Conservation (phyloP, 2,113 vertebrate genomes). For the Balaeniceps rex region DNA sequence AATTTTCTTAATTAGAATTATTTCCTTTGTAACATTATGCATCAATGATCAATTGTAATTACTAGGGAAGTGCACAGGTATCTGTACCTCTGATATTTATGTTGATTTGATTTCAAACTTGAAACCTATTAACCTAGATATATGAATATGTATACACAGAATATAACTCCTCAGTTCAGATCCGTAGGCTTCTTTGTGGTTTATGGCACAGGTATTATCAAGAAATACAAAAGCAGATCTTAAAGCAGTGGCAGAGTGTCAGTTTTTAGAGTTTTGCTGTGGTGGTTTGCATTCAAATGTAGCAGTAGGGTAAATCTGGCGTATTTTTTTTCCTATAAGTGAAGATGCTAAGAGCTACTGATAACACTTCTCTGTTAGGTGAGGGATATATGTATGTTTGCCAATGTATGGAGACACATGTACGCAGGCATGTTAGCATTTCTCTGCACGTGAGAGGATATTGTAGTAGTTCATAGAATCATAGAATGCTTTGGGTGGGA, state of each 20-base stretch:
- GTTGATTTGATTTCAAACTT: background rate
- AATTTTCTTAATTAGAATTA: background rate
- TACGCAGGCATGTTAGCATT: background rate
- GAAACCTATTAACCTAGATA: background rate
- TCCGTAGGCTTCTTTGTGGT: background rate
- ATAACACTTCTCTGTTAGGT: background rate
- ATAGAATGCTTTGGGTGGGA: too few relatives aligned
- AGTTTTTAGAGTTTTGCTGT: background rate
- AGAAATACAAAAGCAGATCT: background rate
- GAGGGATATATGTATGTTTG: background rate
- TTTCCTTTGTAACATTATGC: background rate
- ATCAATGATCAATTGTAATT: background rate
- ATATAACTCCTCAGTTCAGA: background rate
- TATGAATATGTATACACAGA: background rate
- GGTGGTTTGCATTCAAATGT: background rate
- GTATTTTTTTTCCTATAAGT: background rate
- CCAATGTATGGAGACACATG: accelerated
- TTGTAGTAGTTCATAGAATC: too few relatives aligned
- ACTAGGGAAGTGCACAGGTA: background rate
- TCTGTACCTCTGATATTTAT: background rate
- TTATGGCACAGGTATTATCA: background rate
- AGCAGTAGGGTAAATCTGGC: background rate
- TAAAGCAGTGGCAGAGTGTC: background rate
- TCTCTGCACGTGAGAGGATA: background rate
- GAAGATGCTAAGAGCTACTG: background rate